These are phyloP conservation scores for Caenorhabditis zanzibari DNA, from an alignment of 2,888 invertebrate species.

Conservation along the genomic window DNA sequence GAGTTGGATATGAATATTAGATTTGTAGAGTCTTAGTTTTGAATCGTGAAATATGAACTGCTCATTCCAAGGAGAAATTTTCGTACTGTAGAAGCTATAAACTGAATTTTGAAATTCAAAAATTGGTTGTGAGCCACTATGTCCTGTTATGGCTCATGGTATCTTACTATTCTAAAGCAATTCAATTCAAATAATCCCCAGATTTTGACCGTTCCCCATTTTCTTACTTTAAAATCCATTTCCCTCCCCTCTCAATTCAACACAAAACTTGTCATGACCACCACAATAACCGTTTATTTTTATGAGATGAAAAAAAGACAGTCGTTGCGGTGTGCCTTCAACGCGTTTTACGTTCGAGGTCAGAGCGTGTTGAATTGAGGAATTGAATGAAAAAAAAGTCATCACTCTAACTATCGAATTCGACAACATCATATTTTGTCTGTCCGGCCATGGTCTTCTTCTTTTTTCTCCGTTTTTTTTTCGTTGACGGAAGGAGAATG, in stretches of 20 bases:
- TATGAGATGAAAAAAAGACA: conserved; percentile 69
- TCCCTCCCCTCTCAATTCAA: conserved; percentile 29
- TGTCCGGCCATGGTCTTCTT: not conserved
- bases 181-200: too few species aligned
- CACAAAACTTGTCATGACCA: conserved; percentile 66
- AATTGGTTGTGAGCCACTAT: too few species aligned
- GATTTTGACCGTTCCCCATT: not conserved
- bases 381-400: conserved; percentile 56
- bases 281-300: conserved; percentile 79
- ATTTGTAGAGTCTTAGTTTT: not conserved
- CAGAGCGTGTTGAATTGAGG: conserved; percentile 53
- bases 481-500: not conserved
- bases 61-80: too few species aligned
- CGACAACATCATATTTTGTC: conserved; percentile 37
- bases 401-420: conserved; percentile 32
- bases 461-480: not conserved
- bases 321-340: conserved; percentile 58
- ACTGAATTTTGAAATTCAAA: too few species aligned
- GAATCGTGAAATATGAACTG: too few species aligned
- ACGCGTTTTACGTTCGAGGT: conserved; percentile 64
- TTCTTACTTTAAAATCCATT: conserved; percentile 17
- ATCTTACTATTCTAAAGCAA: too few species aligned
- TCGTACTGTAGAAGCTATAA: too few species aligned
- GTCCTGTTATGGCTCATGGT: too few species aligned
- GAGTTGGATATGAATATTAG: not conserved